Conservation (phyloP, 2,888 invertebrate genomes). For the Zygogramma bicolorata region DNA sequence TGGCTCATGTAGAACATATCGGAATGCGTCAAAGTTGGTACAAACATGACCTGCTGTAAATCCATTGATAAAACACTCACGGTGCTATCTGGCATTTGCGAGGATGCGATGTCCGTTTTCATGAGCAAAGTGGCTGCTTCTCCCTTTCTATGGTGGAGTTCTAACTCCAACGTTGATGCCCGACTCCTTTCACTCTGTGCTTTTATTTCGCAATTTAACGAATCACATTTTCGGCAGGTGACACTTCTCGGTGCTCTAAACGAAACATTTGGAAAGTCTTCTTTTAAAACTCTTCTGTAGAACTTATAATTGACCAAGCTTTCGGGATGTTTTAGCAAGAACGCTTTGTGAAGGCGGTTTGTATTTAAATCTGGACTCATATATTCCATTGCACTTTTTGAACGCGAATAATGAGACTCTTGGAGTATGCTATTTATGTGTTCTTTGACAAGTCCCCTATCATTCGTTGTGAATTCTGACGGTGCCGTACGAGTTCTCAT, state of each 20-base stretch:
- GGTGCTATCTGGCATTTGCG: constrained; percentile 41
- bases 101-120: constrained; percentile 39
- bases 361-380: constrained; percentile 45
- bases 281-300: constrained; percentile 26
- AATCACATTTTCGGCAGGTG: too few relatives aligned
- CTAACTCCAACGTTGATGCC: constrained; percentile 23
- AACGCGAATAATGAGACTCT: constrained; percentile 39
- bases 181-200: constrained; percentile 25
- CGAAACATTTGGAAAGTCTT: constrained; percentile 39
- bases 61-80: constrained; percentile 48
- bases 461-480: too few relatives aligned
- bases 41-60: constrained; percentile 54
- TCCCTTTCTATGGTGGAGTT: constrained; percentile 41
- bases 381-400: constrained; percentile 41
- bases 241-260: constrained; percentile 15
- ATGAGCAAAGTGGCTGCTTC: constrained; percentile 29
- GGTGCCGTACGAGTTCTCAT: background rate
- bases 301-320: constrained; percentile 38
- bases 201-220: constrained; percentile 39
- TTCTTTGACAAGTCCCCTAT: too few relatives aligned
- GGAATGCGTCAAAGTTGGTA: constrained; percentile 54
- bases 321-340: constrained; percentile 32
- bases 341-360: constrained; percentile 37
- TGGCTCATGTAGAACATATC: constrained; percentile 56
- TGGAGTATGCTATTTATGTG: constrained; percentile 40